These are phyloP conservation scores for Caenorhabditis sp. DNA, from an alignment of 2,888 invertebrate genomes.

Conservation along the genomic window DNA sequence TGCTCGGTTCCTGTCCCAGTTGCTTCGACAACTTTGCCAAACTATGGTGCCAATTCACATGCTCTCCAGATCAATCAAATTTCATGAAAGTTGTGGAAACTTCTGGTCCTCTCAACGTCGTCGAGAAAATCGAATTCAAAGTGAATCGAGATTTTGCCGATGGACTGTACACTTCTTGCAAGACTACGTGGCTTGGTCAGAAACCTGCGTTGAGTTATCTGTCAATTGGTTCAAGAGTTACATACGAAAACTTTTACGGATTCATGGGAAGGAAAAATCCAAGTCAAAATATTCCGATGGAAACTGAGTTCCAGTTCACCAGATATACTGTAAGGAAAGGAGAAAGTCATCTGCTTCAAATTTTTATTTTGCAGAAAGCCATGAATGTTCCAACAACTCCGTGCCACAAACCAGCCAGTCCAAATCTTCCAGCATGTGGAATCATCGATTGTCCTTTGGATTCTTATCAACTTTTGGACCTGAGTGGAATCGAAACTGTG, in stretches of 20 bases:
- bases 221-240: conserved; percentile 21
- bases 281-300: conserved; percentile 33
- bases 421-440: conserved; percentile 31
- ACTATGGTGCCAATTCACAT: conserved; percentile 92
- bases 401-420: conserved; percentile 51
- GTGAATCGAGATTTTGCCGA: conserved; percentile 88
- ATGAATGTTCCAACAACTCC: conserved; percentile 55
- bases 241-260: conserved; percentile 45
- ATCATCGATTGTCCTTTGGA: conserved; percentile 37
- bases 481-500: conserved; percentile 23
- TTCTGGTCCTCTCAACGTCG: background rate
- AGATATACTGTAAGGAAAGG: background rate
- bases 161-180: conserved; percentile 90
- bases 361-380: conserved; percentile 39
- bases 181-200: conserved; percentile 77
- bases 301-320: conserved; percentile 43
- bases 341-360: background rate
- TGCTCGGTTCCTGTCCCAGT: conserved; percentile 91
- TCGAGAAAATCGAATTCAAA: conserved; percentile 87
- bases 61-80: conserved; percentile 89
- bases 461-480: conserved; percentile 34
- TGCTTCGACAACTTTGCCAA: conserved; percentile 91
- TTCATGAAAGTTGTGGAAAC: conserved; percentile 86
- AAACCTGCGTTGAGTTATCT: conserved; percentile 20
- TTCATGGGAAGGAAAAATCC: conserved; percentile 52